Evolutionary conservation across 2,797 vertebrate genomes (phyloP).

Genomic region (Cichlasoma orientale): DNA sequence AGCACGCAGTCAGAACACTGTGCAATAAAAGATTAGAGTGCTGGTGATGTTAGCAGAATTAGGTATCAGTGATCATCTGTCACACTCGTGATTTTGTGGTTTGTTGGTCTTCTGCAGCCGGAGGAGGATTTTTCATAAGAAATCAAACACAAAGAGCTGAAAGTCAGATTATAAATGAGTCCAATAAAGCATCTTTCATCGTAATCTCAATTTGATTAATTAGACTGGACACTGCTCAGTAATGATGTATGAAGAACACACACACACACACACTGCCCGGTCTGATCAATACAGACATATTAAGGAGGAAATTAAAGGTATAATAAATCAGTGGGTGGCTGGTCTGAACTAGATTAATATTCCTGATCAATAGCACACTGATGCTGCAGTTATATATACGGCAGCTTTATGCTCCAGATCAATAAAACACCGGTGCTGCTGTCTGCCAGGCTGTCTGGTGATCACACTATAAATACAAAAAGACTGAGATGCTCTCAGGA

Average conservation of each 20-base stretch:
- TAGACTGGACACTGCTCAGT: neutral
- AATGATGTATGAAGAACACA: slow-evolving; percentile 11
- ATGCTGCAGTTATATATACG: slow-evolving; percentile 5
- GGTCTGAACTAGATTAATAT: slow-evolving; percentile 11
- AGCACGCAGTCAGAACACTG: too few species aligned
- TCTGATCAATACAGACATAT: slow-evolving; percentile 29
- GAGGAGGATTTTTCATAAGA: neutral
- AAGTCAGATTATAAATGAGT: neutral
- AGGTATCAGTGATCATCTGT: neutral
- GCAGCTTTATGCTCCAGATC: neutral
- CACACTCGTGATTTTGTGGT: neutral
- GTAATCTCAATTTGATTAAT: slow-evolving; percentile 19
- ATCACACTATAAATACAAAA: neutral
- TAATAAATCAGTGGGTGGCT: slow-evolving; percentile 29
- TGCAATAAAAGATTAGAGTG: too few species aligned
- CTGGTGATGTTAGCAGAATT: too few species aligned
- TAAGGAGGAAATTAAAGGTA: slow-evolving; percentile 47
- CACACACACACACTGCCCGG: neutral
- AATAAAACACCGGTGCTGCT: slow-evolving; percentile 11
- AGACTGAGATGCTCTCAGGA: neutral
- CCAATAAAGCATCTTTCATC: neutral
- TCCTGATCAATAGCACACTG: slow-evolving; percentile 26
- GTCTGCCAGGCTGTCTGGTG: neutral
- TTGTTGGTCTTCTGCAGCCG: neutral
- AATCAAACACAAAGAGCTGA: neutral